phyloP scores from a whole-genome alignment of 2,797 vertebrate species.

The Pantherophis vulpinus region DNA sequence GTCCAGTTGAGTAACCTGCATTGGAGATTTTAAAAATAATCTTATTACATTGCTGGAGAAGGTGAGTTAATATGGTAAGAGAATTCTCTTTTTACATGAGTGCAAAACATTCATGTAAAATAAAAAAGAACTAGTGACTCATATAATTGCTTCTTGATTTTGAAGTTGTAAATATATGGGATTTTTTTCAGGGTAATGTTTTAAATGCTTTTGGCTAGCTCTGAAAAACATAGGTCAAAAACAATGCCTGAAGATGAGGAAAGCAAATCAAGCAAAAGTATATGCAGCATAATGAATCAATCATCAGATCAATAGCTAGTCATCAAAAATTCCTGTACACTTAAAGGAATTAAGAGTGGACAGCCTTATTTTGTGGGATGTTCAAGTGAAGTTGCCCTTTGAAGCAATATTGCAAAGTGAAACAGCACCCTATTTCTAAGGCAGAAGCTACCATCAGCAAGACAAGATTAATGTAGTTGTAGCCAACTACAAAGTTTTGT shows the following conservation, averaged over 20 bases:
- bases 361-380: background rate
- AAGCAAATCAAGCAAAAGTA: background rate
- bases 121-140: background rate
- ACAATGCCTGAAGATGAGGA: background rate
- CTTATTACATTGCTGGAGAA: background rate
- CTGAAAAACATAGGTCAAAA: background rate
- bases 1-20: background rate
- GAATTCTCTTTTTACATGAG: no score
- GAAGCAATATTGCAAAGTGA: background rate
- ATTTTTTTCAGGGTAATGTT: background rate
- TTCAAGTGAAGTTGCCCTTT: background rate
- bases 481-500: background rate
- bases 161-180: background rate
- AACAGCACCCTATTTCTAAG: background rate
- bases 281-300: background rate
- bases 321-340: background rate
- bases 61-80: background rate
- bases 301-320: slow-evolving; percentile 12
- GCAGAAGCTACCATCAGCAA: background rate
- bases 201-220: background rate
- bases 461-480: background rate
- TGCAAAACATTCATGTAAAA: background rate
- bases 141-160: background rate
- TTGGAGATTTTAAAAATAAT: background rate
- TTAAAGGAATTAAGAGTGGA: background rate